Conservation (phyloP, 1,140 invertebrate species). For the Centruroides sculpturatus region DNA sequence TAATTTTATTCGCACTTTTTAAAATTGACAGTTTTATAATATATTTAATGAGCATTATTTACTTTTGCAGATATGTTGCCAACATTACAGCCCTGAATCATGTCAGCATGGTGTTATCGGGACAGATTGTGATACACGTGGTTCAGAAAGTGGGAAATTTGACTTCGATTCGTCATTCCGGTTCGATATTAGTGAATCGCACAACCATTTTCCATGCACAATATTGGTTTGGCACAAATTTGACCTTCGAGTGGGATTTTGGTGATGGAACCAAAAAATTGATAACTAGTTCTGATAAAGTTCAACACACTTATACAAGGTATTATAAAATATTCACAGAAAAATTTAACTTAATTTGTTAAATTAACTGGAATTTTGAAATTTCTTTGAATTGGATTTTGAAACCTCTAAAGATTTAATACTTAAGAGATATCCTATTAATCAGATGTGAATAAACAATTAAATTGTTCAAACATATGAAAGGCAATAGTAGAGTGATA, state of each 20-base stretch:
- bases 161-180: constrained; percentile 5
- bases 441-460: too few relatives aligned
- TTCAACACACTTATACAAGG: constrained; percentile 9
- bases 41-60: too few relatives aligned
- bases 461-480: too few relatives aligned
- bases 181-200: constrained; percentile 11
- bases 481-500: too few relatives aligned
- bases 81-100: constrained; percentile 11
- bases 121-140: background rate
- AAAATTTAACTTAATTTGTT: too few relatives aligned
- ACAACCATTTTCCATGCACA: constrained; percentile 4
- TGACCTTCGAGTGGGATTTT: constrained; percentile 14
- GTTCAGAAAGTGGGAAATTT: constrained; percentile 10
- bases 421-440: too few relatives aligned
- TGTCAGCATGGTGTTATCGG: constrained; percentile 4
- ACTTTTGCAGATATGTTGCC: constrained; percentile 1
- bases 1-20: too few relatives aligned
- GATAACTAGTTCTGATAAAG: constrained; percentile 8
- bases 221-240: constrained; percentile 14
- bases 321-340: background rate
- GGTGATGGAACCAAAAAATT: constrained; percentile 7
- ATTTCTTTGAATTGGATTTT: too few relatives aligned
- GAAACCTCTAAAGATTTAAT: too few relatives aligned
- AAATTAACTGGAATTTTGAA: too few relatives aligned
- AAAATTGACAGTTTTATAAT: too few relatives aligned